Evolutionary conservation across 2,113 vertebrate species (phyloP), one percentile per base, ranked within the genome.

Genomic region (Acrocephalus arundinaceus): DNA sequence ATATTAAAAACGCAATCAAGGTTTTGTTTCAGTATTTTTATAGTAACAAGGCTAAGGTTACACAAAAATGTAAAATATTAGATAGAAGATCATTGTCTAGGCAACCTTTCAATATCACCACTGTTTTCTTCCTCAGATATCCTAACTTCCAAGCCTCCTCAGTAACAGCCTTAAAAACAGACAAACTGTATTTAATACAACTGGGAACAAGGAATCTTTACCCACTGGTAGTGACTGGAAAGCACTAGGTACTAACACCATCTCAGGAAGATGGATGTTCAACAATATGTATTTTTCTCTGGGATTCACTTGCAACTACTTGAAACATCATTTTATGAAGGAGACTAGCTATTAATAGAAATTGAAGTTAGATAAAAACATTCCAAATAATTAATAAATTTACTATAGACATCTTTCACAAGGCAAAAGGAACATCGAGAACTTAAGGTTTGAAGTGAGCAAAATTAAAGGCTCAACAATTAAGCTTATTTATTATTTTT

Each of bases 211-310:
- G 57, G 31, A 84, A 49, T 63, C 55, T 73, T 92, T 43, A 89
- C 49, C 19, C 14, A 37, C 10, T 48, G 27, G 30, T 54, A 79
- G 33, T 2, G 11, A 43, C 43, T 28, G 73, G 14, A 94, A 84
- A 63, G 39, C 59, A 55, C 33, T 7, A 67, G n/a, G 46, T 54
- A 61, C 48, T 55, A 58, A 67, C 21, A 67, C 7, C 18, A 82
- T 15, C 58, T 39, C 31, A 71, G 21, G 18, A 55, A 3, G 13
- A 71, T 0, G 0, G 13, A 78, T 59, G 9, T 28, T 73, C 49
- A 57, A 35, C 14, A 71, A 7, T 8, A 22, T 1, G 0, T 73
- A 45, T 74, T 73, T 74, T 84, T 24, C 22, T 33, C 51, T 24
- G 4, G 13, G 33, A 91, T 72, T 93, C 71, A 37, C 52, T 57